Evolutionary conservation across 2,113 vertebrate species (phyloP).

Genomic region (Tychaedon coryphoeus): DNA sequence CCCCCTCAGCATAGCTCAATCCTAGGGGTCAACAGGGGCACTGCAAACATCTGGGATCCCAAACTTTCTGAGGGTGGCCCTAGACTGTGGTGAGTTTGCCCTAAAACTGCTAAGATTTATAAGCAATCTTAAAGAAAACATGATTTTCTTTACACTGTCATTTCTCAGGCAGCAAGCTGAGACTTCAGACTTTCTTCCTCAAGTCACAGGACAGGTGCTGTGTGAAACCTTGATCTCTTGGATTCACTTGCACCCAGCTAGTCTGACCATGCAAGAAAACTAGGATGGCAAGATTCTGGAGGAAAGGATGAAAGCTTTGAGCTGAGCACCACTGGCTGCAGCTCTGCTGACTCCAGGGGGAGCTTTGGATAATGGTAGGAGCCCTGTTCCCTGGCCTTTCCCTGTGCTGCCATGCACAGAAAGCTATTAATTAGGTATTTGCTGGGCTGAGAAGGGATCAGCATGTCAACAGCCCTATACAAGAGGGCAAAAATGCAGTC

Average conservation of each 20-base stretch:
- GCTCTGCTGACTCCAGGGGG: neutral
- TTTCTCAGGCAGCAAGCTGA: neutral
- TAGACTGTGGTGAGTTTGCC: neutral
- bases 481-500: neutral
- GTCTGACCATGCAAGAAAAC: too few relatives aligned
- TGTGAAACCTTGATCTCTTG: neutral
- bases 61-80: neutral
- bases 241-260: neutral
- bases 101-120: neutral
- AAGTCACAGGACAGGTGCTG: neutral
- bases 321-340: neutral
- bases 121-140: neutral
- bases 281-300: neutral
- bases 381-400: neutral
- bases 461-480: neutral
- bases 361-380: neutral
- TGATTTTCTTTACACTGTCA: neutral
- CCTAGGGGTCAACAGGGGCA: fast-evolving
- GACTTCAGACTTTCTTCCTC: neutral
- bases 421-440: neutral
- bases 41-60: neutral
- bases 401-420: neutral
- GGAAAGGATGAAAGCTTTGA: neutral
- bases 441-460: neutral
- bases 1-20: neutral